Conservation (phyloP, 1,140 invertebrate species). For the Acarapis woodi region DNA sequence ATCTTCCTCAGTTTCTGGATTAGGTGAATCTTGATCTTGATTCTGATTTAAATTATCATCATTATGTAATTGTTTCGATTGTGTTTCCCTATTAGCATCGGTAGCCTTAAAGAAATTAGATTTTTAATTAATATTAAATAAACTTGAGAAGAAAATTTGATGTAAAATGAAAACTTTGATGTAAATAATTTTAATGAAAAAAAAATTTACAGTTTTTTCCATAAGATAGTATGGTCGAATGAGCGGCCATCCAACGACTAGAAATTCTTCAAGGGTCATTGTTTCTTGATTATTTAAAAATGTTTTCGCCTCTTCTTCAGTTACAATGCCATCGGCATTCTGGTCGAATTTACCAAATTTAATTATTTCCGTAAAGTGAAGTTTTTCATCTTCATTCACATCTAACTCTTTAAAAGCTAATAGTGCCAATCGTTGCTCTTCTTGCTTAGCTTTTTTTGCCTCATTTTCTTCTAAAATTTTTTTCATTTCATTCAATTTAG, state of each 20-base stretch:
- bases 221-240: slow-evolving; percentile 46
- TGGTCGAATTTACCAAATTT: slow-evolving; percentile 46
- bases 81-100: neutral
- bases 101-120: neutral
- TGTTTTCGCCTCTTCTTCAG: slow-evolving; percentile 52
- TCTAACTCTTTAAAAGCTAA: slow-evolving; percentile 42
- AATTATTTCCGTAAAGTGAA: slow-evolving; percentile 46
- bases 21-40: slow-evolving; percentile 18
- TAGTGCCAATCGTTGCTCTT: slow-evolving; percentile 25
- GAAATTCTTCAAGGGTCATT: slow-evolving; percentile 35
- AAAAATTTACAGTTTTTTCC: slow-evolving; percentile 16
- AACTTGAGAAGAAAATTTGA: neutral
- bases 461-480: slow-evolving; percentile 14
- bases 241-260: slow-evolving; percentile 31
- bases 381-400: slow-evolving; percentile 35
- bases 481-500: slow-evolving; percentile 14
- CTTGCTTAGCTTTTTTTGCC: slow-evolving; percentile 13
- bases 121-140: neutral
- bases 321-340: slow-evolving; percentile 53
- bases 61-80: slow-evolving; percentile 1
- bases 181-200: neutral
- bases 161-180: neutral
- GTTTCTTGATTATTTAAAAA: slow-evolving; percentile 40
- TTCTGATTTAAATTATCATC: slow-evolving; percentile 18
- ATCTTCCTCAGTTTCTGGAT: slow-evolving; percentile 10